Evolutionary conservation across 2,797 vertebrate species (phyloP), one percentile per base, ranked within the genome.

Genomic region (Microctenopoma stevenorrisi): DNA sequence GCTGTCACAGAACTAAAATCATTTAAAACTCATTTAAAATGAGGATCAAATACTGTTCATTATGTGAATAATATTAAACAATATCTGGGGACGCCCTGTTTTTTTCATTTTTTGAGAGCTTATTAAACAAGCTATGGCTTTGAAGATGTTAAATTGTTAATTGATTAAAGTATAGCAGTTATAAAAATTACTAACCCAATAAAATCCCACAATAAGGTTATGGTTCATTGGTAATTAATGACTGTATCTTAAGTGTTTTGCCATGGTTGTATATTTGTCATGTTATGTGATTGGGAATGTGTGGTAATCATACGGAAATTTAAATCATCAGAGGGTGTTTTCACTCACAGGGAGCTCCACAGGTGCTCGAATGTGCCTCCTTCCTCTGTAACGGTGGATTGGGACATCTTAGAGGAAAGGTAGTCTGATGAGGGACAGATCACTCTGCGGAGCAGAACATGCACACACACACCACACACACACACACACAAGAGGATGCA

Each of bases 321-420:
- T 46, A 18, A 52, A 50, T 37, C 10, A 10, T 74, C 12, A 66
- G 40, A 22, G 67, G 47, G 50, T 79, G 65, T 50, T 74, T 57
- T 65, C 63, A 97, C 98, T 98, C 84, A 99, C 98, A 99, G 89
- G 0, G 96, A 96, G 85, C 94, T 97, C 98, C 98, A 99, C 78
- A 99, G 96, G 81, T 98, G 95, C 83, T 98, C 96, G 0, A 98
- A 98, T 1, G 95, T 97, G 14, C 95, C 92, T 69, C 96, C 96
- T 89, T 98, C 96, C 2, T 98, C 95, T 60, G 93, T 91, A 2
- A 95, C 86, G 3, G 95, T 79, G 18, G 96, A 76, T 89, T 95
- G 96, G 78, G 97, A 95, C 97, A 99, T 99, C 90, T 96, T 97
- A 88, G 76, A 87, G 2, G 83, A 33, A 1, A 86, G 86, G 75